These are phyloP conservation scores for Pachyrhynchus sulphureomaculatus DNA, from an alignment of 1,140 invertebrate species.

Conservation along the genomic window DNA sequence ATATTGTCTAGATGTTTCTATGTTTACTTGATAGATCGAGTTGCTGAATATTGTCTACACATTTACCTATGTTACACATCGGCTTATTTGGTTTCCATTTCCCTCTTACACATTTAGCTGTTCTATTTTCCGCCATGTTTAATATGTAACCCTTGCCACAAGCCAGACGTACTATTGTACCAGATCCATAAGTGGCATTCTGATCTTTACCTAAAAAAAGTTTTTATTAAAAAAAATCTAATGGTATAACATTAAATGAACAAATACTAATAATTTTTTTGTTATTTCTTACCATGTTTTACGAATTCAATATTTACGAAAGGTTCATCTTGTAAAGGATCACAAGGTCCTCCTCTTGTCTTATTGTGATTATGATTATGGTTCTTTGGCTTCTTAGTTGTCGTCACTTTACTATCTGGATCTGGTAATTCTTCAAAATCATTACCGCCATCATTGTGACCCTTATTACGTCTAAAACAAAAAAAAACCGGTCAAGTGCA, in stretches of 20 bases:
- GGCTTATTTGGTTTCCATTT: constrained; percentile 80
- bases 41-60: too few relatives aligned
- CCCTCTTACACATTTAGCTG: constrained; percentile 74
- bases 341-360: constrained; percentile 54
- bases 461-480: constrained; percentile 38
- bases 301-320: constrained; percentile 68
- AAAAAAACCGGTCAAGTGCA: too few relatives aligned
- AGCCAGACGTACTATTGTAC: constrained; percentile 68
- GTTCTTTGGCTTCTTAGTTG: constrained; percentile 36
- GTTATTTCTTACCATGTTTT: constrained; percentile 53
- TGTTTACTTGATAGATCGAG: too few relatives aligned
- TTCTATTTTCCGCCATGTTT: constrained; percentile 71
- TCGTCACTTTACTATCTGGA: constrained; percentile 19
- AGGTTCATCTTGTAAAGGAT: constrained; percentile 61
- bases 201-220: constrained; percentile 51
- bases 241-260: too few relatives aligned
- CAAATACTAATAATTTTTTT: background rate
- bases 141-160: constrained; percentile 74
- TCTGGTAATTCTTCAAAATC: constrained; percentile 12
- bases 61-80: constrained; percentile 72
- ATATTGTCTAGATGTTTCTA: too few relatives aligned
- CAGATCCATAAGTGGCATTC: constrained; percentile 62
- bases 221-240: too few relatives aligned
- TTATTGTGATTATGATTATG: constrained; percentile 48
- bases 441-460: constrained; percentile 31